Base-by-base conservation (phyloP, 2,888 invertebrate genomes). In the Dasysyrphus albostriatus region DNA sequence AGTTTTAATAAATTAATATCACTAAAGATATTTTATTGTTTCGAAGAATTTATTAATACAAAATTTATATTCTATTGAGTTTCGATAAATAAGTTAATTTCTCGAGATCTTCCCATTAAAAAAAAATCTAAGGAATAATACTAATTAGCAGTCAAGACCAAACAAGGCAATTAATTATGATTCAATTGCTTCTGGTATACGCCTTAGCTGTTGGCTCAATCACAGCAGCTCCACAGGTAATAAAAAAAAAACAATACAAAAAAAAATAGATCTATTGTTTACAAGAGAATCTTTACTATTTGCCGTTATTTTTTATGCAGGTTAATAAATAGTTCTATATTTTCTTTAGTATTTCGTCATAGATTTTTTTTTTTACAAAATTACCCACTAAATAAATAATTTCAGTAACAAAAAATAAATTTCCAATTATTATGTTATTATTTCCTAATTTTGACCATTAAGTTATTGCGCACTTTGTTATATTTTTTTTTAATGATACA, bases 181-280 rank as follows among this genome's bases (percentile, higher is more conserved):
- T 83, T 83, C 54, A 74, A 47, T 61, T 69, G 56, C 16, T 78
- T 69, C 34, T 83, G 9, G 54, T 83, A 16, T 83, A 44, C 78
- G 78, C 54, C 47, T 83, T 83, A 61, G 83, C 61, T 34, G 56
- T 78, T 39, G 24, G 74, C n/a, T 63, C 83, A 61, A 74, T 69
- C 4, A 34, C 83, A 61, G 78, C 83, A 12, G 67, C 78, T 47
- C 83, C 78, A 8, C 83, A 83, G 83, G 83, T 83, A 78, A 73
- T 19, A 54, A 6, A 29, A n/a, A 56, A 2, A 65, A n/a, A n/a
- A n/a, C n/a, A n/a, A n/a, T n/a, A n/a, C n/a, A n/a, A n/a, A n/a
- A 32, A 69, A 5, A 51, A 24, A 19, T 59, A 61, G 3, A 19
- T 39, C 19, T 42, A 61, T 61, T 39, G 39, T 49, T 67, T 49